Evolutionary conservation across 2,888 invertebrate genomes (phyloP).

Genomic region (Pseudeuparius sepicola): DNA sequence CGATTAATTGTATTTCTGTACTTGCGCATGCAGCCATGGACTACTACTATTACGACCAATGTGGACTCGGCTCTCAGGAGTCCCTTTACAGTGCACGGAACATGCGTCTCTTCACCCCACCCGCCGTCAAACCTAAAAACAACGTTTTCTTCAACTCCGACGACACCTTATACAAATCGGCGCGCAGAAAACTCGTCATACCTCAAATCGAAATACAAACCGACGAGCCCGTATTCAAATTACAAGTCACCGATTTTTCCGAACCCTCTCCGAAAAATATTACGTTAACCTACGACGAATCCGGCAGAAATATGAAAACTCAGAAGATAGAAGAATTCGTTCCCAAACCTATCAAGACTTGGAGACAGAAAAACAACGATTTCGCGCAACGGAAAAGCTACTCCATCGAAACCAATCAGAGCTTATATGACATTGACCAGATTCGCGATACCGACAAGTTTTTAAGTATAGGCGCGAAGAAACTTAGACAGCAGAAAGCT

Average conservation of each 20-base stretch:
- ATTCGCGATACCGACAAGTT: conserved; percentile 31
- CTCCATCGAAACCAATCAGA: conserved; percentile 34
- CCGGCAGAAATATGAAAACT: conserved; percentile 31
- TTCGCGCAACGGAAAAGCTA: conserved; percentile 35
- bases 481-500: conserved; percentile 28
- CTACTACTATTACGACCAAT: conserved; percentile 29
- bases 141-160: conserved; percentile 39
- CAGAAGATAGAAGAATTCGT: conserved; percentile 26
- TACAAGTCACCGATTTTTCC: conserved; percentile 39
- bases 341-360: conserved; percentile 23
- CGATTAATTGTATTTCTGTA: too few species aligned
- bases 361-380: conserved; percentile 28
- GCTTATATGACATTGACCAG: conserved; percentile 27
- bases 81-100: conserved; percentile 32
- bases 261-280: conserved; percentile 38
- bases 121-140: conserved; percentile 33
- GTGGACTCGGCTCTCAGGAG: conserved; percentile 32
- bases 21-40: conserved; percentile 41
- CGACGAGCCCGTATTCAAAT: conserved; percentile 34
- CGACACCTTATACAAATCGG: conserved; percentile 37
- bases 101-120: conserved; percentile 34
- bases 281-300: conserved; percentile 38
- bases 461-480: conserved; percentile 31
- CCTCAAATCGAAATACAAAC: conserved; percentile 37
- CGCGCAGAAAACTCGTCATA: conserved; percentile 33